phyloP scores from a whole-genome alignment of 2,797 vertebrate genomes.

The Coregonus suidteri region DNA sequence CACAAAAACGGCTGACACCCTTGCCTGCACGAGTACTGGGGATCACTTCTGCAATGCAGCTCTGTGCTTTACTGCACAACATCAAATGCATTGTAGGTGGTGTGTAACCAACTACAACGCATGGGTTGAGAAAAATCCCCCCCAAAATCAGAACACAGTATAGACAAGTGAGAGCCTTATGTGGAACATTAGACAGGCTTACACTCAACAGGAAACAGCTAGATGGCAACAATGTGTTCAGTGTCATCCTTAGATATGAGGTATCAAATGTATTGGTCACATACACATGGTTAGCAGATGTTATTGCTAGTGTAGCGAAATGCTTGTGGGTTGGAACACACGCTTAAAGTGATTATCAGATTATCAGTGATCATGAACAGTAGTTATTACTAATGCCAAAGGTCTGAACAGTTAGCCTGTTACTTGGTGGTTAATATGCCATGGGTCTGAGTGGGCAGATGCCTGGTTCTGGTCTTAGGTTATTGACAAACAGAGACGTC shows the following conservation, averaged over 20 bases:
- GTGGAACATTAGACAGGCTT: not conserved
- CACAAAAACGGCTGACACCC: constrained; percentile 40
- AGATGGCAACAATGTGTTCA: not conserved
- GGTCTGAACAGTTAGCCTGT: not conserved
- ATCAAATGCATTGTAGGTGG: constrained; percentile 3
- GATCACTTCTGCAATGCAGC: constrained; percentile 8
- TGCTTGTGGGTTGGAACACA: not conserved
- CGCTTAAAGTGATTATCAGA: not conserved
- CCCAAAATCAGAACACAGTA: not conserved
- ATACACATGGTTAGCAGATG: too few species aligned
- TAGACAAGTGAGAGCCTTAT: not conserved
- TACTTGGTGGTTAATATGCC: not conserved
- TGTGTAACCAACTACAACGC: not conserved
- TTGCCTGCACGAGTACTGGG: constrained; percentile 35
- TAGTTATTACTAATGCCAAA: not conserved
- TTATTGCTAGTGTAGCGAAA: too few species aligned
- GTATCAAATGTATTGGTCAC: not conserved
- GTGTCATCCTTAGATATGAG: not conserved
- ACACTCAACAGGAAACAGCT: not conserved
- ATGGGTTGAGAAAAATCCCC: not conserved
- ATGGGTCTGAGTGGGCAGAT: not conserved
- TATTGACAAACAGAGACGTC: not conserved
- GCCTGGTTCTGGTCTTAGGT: not conserved
- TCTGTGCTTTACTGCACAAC: constrained; percentile 18
- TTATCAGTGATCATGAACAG: not conserved